Evolutionary conservation across 2,888 invertebrate genomes (phyloP).

Genomic region (Ischnura elegans): DNA sequence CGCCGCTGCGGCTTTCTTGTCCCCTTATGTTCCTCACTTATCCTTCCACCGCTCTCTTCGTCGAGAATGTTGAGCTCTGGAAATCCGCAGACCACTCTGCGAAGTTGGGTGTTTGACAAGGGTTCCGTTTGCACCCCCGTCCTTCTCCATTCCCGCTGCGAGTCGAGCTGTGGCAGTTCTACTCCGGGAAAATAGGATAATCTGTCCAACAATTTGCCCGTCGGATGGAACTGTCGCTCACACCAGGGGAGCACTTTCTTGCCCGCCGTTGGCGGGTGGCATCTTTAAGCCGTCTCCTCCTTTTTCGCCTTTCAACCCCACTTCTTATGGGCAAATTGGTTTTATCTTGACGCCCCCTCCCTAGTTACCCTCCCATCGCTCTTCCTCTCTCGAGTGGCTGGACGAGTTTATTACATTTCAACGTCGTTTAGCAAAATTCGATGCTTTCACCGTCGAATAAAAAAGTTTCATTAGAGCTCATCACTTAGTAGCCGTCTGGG

Average conservation of each 20-base stretch:
- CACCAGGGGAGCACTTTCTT: background rate
- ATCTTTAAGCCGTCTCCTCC: background rate
- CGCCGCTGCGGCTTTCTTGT: background rate
- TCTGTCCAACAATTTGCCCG: background rate
- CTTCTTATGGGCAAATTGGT: background rate
- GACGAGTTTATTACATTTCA: background rate
- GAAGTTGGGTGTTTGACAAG: slow-evolving; percentile 29
- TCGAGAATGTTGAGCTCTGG: background rate
- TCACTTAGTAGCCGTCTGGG: too few relatives aligned
- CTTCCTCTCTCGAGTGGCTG: background rate
- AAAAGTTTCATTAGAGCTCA: too few relatives aligned
- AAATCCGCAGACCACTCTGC: background rate
- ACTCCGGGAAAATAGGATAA: slow-evolving; percentile 7
- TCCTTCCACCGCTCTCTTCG: background rate
- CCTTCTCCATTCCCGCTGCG: background rate
- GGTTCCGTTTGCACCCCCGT: background rate
- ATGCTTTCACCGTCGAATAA: background rate
- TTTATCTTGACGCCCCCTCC: background rate
- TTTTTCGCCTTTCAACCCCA: background rate
- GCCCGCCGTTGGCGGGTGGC: background rate
- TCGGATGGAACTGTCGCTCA: background rate
- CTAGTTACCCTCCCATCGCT: background rate
- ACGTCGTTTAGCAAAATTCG: background rate
- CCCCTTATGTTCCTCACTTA: background rate
- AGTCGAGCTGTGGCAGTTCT: background rate